A percentile compares a stretch with the other conserved stretches of the same genome.
phyloP scores from a whole-genome alignment of 2,888 invertebrate species.

The Loripinus fragilis region DNA sequence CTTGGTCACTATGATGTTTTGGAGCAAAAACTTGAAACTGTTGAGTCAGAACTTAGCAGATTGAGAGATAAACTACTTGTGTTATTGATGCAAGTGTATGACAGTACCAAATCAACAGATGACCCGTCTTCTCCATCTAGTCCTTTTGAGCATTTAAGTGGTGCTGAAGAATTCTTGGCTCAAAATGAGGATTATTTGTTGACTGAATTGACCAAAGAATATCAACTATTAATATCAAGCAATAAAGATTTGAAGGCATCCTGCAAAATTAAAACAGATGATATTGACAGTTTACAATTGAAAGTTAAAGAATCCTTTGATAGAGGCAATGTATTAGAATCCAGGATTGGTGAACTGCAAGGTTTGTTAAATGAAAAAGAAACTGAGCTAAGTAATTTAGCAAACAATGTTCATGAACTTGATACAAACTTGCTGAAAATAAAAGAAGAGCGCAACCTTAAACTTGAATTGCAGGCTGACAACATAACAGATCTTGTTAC shows the following conservation, averaged over 20 bases:
- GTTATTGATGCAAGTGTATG: not conserved
- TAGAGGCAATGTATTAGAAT: not conserved
- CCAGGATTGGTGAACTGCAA: constrained; percentile 22
- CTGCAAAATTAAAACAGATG: not conserved
- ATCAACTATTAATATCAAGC: not conserved
- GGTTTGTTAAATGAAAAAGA: constrained; percentile 46
- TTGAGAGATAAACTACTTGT: not conserved
- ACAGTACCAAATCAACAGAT: not conserved
- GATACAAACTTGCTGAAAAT: constrained; percentile 44
- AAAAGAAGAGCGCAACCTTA: constrained; percentile 52
- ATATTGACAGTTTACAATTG: not conserved
- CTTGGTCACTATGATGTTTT: not conserved
- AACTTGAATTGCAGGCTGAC: constrained; percentile 49
- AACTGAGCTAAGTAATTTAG: constrained; percentile 47
- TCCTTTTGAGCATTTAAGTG: constrained; percentile 2
- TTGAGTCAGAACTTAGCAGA: not conserved
- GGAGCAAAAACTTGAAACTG: not conserved
- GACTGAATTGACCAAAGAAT: not conserved
- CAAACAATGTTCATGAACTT: constrained; percentile 55
- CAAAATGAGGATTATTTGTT: not conserved
- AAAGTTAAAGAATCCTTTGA: not conserved
- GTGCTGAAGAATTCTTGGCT: not conserved
- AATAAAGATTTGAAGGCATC: not conserved
- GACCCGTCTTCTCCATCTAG: not conserved
- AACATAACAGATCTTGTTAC: constrained; percentile 56